A percentile compares a stretch with the other conserved stretches of the same genome.
phyloP scores from a whole-genome alignment of 2,797 vertebrate genomes.

The Molossus molossus region DNA sequence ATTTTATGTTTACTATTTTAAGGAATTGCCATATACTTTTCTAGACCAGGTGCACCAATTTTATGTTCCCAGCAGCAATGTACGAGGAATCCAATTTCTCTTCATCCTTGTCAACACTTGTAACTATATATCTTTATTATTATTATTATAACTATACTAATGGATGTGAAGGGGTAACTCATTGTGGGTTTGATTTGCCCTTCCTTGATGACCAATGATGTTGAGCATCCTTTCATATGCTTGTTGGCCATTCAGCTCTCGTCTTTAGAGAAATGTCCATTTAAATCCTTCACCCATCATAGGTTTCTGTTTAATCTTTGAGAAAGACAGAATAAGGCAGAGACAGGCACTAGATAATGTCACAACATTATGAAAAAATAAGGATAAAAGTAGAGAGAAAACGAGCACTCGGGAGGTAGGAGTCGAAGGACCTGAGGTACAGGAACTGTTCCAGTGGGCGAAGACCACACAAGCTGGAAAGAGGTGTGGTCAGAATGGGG shows the following conservation, averaged over 20 bases:
- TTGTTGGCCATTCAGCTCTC: too few species aligned
- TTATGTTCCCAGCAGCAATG: neutral
- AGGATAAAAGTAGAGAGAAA: neutral
- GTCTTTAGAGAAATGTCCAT: too few species aligned
- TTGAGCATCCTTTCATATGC: too few species aligned
- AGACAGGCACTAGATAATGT: neutral
- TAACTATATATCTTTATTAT: neutral
- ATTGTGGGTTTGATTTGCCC: neutral
- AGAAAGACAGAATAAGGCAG: neutral
- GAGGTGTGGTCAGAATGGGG: neutral
- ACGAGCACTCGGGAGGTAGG: neutral
- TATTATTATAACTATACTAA: neutral
- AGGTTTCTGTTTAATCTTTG: constrained; percentile 41
- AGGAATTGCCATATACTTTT: neutral
- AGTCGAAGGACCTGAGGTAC: neutral
- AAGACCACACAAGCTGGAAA: neutral
- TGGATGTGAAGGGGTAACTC: neutral
- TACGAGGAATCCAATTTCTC: constrained; percentile 1
- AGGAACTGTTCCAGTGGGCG: neutral
- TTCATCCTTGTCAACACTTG: neutral
- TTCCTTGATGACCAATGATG: too few species aligned
- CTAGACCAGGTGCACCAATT: neutral
- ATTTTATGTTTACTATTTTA: constrained; percentile 14
- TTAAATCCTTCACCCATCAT: neutral
- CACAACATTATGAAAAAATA: constrained; percentile 45